Base-by-base conservation (phyloP, 2,113 vertebrate genomes). In the Haemorhous mexicanus region DNA sequence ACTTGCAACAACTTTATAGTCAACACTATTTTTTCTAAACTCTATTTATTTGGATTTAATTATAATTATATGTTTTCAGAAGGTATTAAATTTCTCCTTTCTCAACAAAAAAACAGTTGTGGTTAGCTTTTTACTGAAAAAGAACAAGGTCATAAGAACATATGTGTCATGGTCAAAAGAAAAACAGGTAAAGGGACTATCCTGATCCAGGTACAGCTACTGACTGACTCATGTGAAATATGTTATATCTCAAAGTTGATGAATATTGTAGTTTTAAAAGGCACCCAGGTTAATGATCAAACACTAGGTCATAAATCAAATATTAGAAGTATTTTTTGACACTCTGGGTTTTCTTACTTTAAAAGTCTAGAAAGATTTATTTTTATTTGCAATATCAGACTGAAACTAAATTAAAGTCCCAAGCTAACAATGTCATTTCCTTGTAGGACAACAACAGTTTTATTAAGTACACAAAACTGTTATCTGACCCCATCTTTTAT, bases 81-180 rank as follows among this genome's bases (percentile, higher is more conserved):
- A 6, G 7, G 19, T 4, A 47, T 8, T 80, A 80, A 37, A 46
- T 27, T 86, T 76, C 23, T 70, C 28, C 16, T 75, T 59, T 64
- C 41, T 56, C 33, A 80, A 35, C 4, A 32, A 17, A 84, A 67
- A 9, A 13, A 1, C 41, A 52, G 4, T 2, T 0, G 0, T 37
- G 3, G 32, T 52, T 64, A 80, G 32, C 39, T 69, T 87, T 63
- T 43, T 33, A 6, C 47, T 73, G 37, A 26, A 74, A 69, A 78
- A 7, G 16, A 59, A 18, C 6, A 62, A 69, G 18, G 13, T 20
- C 39, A 39, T 69, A 73, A 77, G 10, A 80, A 46, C 2, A 1
- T 13, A 9, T 7, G 10, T 13, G 28, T 46, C 6, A 37, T 43
- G 6, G 11, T n/a, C 32, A 59, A 61, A 84, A 84, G 9, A 77